Base-by-base conservation (phyloP, 2,797 vertebrate species). In the Bovichtus diacanthus region DNA sequence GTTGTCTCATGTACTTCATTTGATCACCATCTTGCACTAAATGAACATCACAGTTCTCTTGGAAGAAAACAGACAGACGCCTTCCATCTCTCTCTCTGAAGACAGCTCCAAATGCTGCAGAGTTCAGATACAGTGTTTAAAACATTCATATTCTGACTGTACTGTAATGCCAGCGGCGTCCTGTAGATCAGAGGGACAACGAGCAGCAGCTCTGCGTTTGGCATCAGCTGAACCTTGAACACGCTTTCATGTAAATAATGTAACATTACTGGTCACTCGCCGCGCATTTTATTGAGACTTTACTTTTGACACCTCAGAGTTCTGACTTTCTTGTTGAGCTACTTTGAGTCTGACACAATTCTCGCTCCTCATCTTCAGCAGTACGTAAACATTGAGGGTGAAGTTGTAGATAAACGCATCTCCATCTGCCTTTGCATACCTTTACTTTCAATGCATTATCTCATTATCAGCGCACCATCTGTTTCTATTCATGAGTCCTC, bases 21-120 rank as follows among this genome's bases (percentile, higher is more conserved):
- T 41, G 46, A 70, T 50, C 23, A 11, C 54, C 67, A 21, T 59
- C 13, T 70, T 58, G 16, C 67, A 47, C 43, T 1, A 23, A 56
- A 56, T 36, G 53, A 44, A 55, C 38, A 31, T 41, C 51, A 23
- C 12, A n/a, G 12, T 27, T 41, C 25, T 3, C 41, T 29, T 46
- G 60, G 43, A 47, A 0, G 43, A 68, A 34, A 13, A 6, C n/a
- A 0, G 19, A 36, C n/a, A 34, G 2, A 21, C 5, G 6, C 0
- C 25, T 31, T 21, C 25, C 53, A 34, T 56, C 47, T 43, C 64
- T 67, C 25, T 43, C 11, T 29, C 34, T 1, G 9, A 2, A 23
- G 10, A 1, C 34, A 47, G 47, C 19, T 2, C 39, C 27, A 6
- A 61, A 11, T 29, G 25, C 39, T 44, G 39, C 41, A n/a, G n/a